Percentiles rank a stretch among this genome's conserved stretches.
Evolutionary conservation across 2,113 vertebrate species (phyloP).

Genomic region (Sitta europaea): DNA sequence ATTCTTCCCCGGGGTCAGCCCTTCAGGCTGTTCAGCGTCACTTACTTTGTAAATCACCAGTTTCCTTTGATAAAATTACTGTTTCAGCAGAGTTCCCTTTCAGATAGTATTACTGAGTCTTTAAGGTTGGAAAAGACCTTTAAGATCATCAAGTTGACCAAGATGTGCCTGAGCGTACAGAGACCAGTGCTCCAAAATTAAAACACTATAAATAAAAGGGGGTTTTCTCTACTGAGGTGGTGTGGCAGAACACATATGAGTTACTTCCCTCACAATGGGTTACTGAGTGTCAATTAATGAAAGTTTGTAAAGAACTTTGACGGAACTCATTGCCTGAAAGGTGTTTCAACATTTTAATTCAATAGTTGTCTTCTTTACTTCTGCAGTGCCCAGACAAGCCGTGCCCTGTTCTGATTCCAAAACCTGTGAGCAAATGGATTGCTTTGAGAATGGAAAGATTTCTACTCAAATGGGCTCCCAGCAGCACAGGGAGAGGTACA

Average conservation of each 20-base stretch:
- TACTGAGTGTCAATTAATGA: not conserved
- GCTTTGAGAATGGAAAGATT: slow-evolving; percentile 78
- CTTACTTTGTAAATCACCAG: not conserved
- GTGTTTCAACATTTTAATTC: not conserved
- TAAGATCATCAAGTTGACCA: not conserved
- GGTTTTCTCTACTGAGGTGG: not conserved
- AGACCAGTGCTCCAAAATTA: not conserved
- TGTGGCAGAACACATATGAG: not conserved
- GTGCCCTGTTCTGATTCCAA: not conserved
- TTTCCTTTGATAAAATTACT: not conserved
- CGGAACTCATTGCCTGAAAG: not conserved
- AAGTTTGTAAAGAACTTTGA: not conserved
- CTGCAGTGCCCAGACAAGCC: not conserved
- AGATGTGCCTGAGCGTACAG: not conserved
- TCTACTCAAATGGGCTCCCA: slow-evolving; percentile 72
- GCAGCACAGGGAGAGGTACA: slow-evolving; percentile 67
- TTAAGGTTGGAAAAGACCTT: not conserved
- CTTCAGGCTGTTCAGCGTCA: not conserved
- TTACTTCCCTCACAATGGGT: not conserved
- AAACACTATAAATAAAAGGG: not conserved
- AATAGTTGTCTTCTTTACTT: not conserved
- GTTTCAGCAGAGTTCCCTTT: not conserved
- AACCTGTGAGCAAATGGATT: slow-evolving; percentile 64
- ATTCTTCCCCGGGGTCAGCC: not conserved
- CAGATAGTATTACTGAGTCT: not conserved